Base-by-base conservation (phyloP, 1,140 invertebrate genomes). In the Euwallacea similis region DNA sequence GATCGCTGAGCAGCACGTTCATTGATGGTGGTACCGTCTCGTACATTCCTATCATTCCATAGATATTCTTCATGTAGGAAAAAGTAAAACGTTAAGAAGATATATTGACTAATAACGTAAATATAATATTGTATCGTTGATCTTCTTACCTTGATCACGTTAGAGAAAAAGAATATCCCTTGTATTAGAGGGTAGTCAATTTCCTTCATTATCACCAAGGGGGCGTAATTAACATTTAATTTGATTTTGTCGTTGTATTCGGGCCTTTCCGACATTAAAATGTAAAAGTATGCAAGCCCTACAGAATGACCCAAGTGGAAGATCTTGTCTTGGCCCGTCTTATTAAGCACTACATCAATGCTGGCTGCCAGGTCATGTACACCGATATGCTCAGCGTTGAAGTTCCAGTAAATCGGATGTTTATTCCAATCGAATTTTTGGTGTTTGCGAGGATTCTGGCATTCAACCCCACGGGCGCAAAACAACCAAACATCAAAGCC, bases 401-500 rank as follows among this genome's bases (percentile, higher is more conserved):
- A 83, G 58, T 82, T 76, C 82, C 82, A 84, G 71, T 82, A 84
- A 71, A 81, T 78, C 16, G 0, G 10, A 58, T 74, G 56, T 47
- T 73, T 73, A 42, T 79, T 77, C 50, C 56, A 61, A 60, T 84
- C 79, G 7, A 84, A 83, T 75, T 85, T 77, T 7, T 85, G 71
- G 2, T 77, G 77, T 42, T 81, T 78, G 79, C 90, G 89, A n/a
- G 83, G 81, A 9, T 84, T 81, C 1, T 89, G 90, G 76, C 90
- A 88, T 4, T 82, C 84, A 74, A 87, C 90, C 6, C 91, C 91
- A 58, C 91, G 82, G 8, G 85, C 84, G 80, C 92, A 93, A 0
- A 88, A 88, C 78, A 92, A 75, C 91, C 91, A 93, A 10, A 79
- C 74, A 66, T 80, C 77, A 33, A 75, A 80, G 8, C 77, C 77